Evolutionary conservation across 2,113 vertebrate species (phyloP).

Genomic region (Boleophthalmus pectinirostris): DNA sequence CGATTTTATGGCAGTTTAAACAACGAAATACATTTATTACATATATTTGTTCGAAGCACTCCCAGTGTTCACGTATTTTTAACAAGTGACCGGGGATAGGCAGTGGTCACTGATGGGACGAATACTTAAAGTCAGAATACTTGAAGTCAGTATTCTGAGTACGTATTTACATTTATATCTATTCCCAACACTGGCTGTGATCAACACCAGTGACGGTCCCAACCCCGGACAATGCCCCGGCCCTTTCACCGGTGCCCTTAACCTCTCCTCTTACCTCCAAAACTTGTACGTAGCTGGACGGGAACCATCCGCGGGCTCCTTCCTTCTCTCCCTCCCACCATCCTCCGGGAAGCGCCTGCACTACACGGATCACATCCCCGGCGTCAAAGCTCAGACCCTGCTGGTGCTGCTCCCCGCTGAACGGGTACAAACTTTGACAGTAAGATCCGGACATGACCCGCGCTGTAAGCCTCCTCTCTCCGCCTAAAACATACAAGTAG

Average conservation of each 20-base stretch:
- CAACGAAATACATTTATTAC: no score
- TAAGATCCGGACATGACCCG: conserved; percentile 75
- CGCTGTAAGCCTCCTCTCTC: neutral
- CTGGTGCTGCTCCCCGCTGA: conserved; percentile 88
- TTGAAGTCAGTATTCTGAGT: no score
- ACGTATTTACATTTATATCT: no score
- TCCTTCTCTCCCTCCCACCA: conserved; percentile 98
- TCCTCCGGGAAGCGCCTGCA: conserved; percentile 88
- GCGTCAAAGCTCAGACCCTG: conserved; percentile 89
- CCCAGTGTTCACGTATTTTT: no score
- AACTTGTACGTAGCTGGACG: conserved; percentile 92
- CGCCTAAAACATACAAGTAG: no score
- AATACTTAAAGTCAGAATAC: no score
- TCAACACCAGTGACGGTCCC: neutral
- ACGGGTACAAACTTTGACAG: conserved; percentile 89
- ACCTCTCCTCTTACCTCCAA: conserved; percentile 83
- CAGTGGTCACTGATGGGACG: no score
- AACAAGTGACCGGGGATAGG: no score
- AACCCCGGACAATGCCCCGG: no score
- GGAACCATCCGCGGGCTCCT: conserved; percentile 91
- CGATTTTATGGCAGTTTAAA: no score
- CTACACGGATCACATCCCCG: conserved; percentile 87
- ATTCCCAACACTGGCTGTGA: no score
- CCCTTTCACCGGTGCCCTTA: neutral
- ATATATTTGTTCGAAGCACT: no score